Conservation (phyloP, 2,888 invertebrate genomes). For the Cheiracanthium punctorium region DNA sequence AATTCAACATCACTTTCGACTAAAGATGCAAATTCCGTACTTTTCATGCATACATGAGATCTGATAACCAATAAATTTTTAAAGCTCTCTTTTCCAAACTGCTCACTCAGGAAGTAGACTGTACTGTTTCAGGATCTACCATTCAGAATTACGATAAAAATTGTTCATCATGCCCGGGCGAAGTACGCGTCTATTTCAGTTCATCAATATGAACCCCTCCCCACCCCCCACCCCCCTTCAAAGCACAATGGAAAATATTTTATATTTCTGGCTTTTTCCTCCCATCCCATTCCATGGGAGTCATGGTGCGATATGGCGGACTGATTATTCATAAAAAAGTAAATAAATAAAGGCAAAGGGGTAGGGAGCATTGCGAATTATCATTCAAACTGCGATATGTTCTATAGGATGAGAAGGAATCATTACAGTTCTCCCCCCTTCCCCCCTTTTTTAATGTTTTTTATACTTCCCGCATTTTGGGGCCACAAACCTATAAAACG, state of each 20-base stretch:
- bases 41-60: no score
- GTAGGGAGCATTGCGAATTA: not conserved
- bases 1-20: no score
- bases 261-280: not conserved
- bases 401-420: slow-evolving; percentile 9
- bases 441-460: not conserved
- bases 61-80: no score
- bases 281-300: not conserved
- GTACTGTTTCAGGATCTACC: not conserved
- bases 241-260: slow-evolving; percentile 3
- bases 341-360: not conserved
- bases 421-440: not conserved
- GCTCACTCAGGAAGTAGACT: no score
- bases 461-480: slow-evolving; percentile 9
- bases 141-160: not conserved
- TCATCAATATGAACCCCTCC: not conserved
- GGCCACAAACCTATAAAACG: slow-evolving; percentile 17
- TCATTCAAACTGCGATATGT: slow-evolving; percentile 15
- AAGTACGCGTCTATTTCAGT: not conserved
- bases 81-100: no score
- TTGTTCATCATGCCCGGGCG: not conserved
- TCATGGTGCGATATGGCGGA: slow-evolving; percentile 7
- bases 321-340: slow-evolving; percentile 26
- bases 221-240: not conserved
- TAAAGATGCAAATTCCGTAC: no score